Evolutionary conservation across 2,797 vertebrate genomes (phyloP).

Genomic region (Lepus oiostolus): DNA sequence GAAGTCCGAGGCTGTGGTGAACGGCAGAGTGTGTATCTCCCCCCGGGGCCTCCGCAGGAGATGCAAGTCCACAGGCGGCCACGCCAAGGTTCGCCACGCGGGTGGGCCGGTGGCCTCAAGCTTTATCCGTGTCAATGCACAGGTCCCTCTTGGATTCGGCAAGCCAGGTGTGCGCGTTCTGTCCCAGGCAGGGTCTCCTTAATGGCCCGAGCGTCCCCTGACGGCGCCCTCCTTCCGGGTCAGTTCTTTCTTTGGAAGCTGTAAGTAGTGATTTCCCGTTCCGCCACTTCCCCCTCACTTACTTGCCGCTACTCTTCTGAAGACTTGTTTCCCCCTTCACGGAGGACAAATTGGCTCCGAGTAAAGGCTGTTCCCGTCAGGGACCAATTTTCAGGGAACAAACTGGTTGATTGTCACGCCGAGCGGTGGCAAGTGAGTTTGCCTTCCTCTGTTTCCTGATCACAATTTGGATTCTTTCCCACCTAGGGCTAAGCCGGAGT

Average conservation of each 20-base stretch:
- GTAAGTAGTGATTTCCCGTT: not conserved
- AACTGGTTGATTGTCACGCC: not conserved
- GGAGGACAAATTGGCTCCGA: not conserved
- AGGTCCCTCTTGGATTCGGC: not conserved
- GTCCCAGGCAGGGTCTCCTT: rapidly evolving
- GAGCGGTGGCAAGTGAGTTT: not conserved
- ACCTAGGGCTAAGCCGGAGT: not conserved
- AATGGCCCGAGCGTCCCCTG: rapidly evolving
- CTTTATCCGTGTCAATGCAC: rapidly evolving
- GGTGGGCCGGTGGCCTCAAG: not conserved
- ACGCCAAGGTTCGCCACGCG: rapidly evolving
- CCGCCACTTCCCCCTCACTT: not conserved
- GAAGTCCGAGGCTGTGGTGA: not conserved
- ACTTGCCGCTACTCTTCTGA: not conserved
- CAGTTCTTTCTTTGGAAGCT: not conserved
- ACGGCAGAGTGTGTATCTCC: not conserved
- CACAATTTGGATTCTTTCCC: not conserved
- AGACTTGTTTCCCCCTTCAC: not conserved
- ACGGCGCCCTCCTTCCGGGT: not conserved
- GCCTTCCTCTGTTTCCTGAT: not conserved
- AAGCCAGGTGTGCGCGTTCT: rapidly evolving
- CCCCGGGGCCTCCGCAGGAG: too few relatives aligned
- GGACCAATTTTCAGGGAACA: not conserved
- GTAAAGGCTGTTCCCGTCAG: not conserved
- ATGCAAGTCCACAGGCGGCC: rapidly evolving